Evolutionary conservation across 2,797 vertebrate genomes (phyloP).

Genomic region (Gambusia yucatana): DNA sequence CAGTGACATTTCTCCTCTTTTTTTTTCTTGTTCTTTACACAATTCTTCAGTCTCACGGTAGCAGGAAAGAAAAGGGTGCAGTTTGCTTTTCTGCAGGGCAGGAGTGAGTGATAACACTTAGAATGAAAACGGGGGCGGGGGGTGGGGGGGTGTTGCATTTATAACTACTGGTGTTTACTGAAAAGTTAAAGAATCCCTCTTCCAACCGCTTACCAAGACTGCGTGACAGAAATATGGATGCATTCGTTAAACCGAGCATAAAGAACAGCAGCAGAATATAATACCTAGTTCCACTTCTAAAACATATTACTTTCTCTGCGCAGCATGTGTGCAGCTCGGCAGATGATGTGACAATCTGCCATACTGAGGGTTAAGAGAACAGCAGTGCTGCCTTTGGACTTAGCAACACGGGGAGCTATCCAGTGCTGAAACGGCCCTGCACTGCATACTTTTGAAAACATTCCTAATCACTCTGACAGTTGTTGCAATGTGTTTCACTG

Average conservation of each 20-base stretch:
- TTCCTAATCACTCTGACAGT: not conserved
- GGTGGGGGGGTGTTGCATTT: not conserved
- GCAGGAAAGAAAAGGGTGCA: not conserved
- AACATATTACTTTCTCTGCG: not conserved
- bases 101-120: not conserved
- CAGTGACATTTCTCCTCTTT: not conserved
- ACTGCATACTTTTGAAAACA: not conserved
- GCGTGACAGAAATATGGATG: not conserved
- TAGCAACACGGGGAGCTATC: conserved; percentile 1
- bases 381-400: not conserved
- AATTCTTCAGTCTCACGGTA: not conserved
- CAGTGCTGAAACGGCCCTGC: conserved; percentile 10
- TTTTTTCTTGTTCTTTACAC: not conserved
- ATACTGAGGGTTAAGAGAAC: not conserved
- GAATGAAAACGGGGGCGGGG: not conserved
- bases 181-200: not conserved
- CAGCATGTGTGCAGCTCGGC: not conserved
- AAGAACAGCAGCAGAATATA: not conserved
- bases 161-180: not conserved
- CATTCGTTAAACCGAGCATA: not conserved
- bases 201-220: not conserved
- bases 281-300: not conserved
- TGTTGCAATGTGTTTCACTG: not conserved
- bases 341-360: not conserved
- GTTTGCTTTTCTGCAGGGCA: not conserved